phyloP scores from a whole-genome alignment of 2,113 vertebrate genomes.

The Smithornis capensis region DNA sequence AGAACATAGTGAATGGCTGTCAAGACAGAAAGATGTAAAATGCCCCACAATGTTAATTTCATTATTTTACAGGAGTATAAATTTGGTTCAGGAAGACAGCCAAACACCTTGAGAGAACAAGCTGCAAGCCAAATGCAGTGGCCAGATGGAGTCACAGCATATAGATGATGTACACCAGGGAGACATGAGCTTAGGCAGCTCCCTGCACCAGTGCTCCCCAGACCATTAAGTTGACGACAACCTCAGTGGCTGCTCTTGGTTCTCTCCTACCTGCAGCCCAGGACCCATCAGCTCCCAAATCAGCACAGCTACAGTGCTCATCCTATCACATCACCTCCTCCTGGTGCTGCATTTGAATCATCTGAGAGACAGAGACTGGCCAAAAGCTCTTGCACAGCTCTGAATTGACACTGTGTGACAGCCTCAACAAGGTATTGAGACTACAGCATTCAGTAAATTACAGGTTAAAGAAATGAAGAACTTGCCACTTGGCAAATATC shows the following conservation, averaged over 20 bases:
- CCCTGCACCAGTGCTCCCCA: neutral
- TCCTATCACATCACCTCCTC: neutral
- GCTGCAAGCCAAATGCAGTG: neutral
- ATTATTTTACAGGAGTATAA: neutral
- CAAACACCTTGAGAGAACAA: neutral
- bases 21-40: neutral
- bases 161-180: accelerated
- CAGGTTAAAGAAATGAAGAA: neutral
- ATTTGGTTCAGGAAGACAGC: neutral
- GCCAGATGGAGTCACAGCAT: neutral
- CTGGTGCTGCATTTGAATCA: neutral
- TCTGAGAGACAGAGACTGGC: neutral
- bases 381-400: neutral
- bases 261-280: neutral
- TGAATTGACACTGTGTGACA: neutral
- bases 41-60: neutral
- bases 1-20: neutral
- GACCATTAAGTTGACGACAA: neutral
- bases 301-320: neutral
- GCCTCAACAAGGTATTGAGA: accelerated
- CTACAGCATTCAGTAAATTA: neutral
- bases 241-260: neutral
- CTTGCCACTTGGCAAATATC: neutral
- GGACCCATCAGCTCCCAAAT: neutral
- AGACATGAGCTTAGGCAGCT: neutral